A percentile compares a stretch with the other conserved stretches of the same genome.
These are phyloP conservation scores for Neelides folsomi DNA, from an alignment of 2,888 invertebrate genomes.

Conservation along the genomic window DNA sequence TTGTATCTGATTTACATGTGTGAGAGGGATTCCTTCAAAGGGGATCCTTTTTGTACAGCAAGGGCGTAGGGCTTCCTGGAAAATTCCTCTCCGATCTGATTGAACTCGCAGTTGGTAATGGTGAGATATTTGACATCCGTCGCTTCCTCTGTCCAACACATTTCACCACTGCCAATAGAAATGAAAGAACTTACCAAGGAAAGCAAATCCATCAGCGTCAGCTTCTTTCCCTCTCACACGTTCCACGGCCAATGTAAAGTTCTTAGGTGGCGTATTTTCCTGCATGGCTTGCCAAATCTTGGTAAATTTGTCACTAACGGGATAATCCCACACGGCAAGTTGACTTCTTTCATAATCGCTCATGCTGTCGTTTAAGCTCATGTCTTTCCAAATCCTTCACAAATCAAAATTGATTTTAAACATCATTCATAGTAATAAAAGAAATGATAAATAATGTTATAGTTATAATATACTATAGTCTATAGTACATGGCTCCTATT, in stretches of 20 bases:
- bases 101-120: conserved; percentile 72
- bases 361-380: conserved; percentile 87
- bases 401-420: conserved; percentile 20
- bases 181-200: conserved; percentile 48
- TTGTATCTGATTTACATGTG: conserved; percentile 58
- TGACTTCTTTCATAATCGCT: conserved; percentile 80
- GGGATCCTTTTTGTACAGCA: conserved; percentile 90
- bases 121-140: conserved; percentile 74
- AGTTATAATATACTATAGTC: too few relatives aligned
- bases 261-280: conserved; percentile 64
- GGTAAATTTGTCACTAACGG: conserved; percentile 93
- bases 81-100: conserved; percentile 90
- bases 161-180: background rate
- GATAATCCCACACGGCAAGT: conserved; percentile 96
- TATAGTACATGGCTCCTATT: too few relatives aligned
- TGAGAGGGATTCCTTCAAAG: conserved; percentile 83
- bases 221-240: conserved; percentile 46
- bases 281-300: conserved; percentile 98
- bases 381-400: conserved; percentile 96
- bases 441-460: too few relatives aligned
- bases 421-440: background rate
- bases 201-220: conserved; percentile 79
- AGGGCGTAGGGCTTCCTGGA: conserved; percentile 94
- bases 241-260: conserved; percentile 63
- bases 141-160: conserved; percentile 55